Base-by-base conservation (phyloP, 2,113 vertebrate genomes). In the Hyaena hyaena region DNA sequence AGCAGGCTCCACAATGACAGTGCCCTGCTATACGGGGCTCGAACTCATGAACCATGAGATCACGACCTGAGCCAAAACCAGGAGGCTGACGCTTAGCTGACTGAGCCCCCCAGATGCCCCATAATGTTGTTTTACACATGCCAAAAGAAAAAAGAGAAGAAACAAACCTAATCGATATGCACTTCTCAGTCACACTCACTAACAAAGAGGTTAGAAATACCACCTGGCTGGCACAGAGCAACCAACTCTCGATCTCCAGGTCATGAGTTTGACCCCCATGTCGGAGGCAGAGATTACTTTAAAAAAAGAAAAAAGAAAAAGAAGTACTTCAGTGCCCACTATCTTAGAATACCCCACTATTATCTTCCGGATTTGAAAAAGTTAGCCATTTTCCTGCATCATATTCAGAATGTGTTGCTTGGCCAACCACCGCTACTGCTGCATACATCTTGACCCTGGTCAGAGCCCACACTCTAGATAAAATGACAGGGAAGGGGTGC, bases 301-400 rank as follows among this genome's bases (percentile, higher is more conserved):
- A 7, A n/a, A 9, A 68, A 23, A 21, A 35, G 21, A 6, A 35
- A 43, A 26, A 23, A 14, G 9, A 76, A 15, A 39, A 19, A 35
- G 33, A 16, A 35, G 24, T 23, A 76, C 39, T 79, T 93, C 7
- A 88, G 31, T 63, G 58, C 65, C 61, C 53, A 91, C 63, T 85
- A 28, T 26, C 58, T 69, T 88, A 71, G 66, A 71, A 76, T 24
- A 35, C 10, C 1, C 77, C 28, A 28, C 2, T 16, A 28, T 48
- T 88, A 96, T n/a, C 17, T 48, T 85, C 71, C 80, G 26, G 33
- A 90, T 71, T 95, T 12, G 31, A 85, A 65, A 73, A 87, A 89
- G 15, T 61, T 10, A 74, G 6, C 19, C 16, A 31, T 86, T 80
- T 96, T 86, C 31, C 66, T 76, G 61, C 69, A n/a, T 53, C 81